These are phyloP conservation scores for Tiliacea citrago DNA, from an alignment of 2,888 invertebrate genomes.

Conservation along the genomic window DNA sequence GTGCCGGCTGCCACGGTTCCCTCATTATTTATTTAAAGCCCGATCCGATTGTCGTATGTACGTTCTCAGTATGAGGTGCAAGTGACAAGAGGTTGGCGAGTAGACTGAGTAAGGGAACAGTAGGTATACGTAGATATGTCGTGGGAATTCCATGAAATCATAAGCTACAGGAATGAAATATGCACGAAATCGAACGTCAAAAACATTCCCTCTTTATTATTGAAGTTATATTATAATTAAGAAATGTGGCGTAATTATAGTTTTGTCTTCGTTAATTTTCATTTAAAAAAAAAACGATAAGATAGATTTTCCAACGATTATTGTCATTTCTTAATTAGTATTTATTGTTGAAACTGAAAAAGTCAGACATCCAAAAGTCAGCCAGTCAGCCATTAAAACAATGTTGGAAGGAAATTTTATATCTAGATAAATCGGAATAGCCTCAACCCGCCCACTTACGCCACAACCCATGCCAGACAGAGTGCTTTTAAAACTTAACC, in stretches of 20 bases:
- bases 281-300: too few relatives aligned
- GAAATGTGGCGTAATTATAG: too few relatives aligned
- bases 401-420: too few relatives aligned
- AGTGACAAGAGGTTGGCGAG: slow-evolving; percentile 40
- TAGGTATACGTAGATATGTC: not conserved
- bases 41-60: slow-evolving; percentile 87
- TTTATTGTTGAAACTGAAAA: too few relatives aligned
- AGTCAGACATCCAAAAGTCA: too few relatives aligned
- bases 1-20: slow-evolving; percentile 80
- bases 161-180: too few relatives aligned
- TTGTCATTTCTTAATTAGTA: too few relatives aligned
- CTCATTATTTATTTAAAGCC: slow-evolving; percentile 89
- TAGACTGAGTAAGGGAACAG: not conserved
- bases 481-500: slow-evolving; percentile 89
- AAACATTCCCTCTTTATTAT: not conserved
- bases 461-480: slow-evolving; percentile 67
- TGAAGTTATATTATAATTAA: too few relatives aligned
- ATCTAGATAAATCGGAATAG: not conserved
- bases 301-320: too few relatives aligned
- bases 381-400: too few relatives aligned
- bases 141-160: not conserved
- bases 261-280: too few relatives aligned
- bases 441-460: slow-evolving; percentile 24
- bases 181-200: too few relatives aligned
- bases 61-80: slow-evolving; percentile 67